Base-by-base conservation (phyloP, 2,113 vertebrate species). In the Sorex araneus region DNA sequence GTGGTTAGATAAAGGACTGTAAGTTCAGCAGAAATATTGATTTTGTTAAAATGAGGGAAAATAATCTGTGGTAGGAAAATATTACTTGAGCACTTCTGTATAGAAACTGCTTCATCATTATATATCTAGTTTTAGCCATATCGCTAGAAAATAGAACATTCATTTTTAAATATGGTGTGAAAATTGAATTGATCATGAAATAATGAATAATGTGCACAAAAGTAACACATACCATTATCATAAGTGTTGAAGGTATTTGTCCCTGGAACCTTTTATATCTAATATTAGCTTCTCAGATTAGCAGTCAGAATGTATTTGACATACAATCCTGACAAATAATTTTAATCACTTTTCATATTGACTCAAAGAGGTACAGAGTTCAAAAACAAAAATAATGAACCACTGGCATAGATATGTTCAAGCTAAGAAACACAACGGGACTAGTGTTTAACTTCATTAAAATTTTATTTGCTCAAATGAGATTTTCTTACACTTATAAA, bases 41-140 rank as follows among this genome's bases (percentile, higher is more conserved):
- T 93, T 92, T 89, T 86, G 27, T 86, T 92, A 69, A 89, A 92
- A 94, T 60, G 23, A 76, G 13, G n/a, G 32, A 82, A 92, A 60
- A 50, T 32, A 70, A 76, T 40, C 16, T 83, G 8, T n/a, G 89
- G 21, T 8, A 28, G 40, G 36, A 50, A 84, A 89, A 70, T 3
- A 7, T 28, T 43, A 27, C 30, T 73, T 70, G 30, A 60, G 4
- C 6, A 34, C 40, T 71, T 95, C n/a, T 90, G 12, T 63, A 32
- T 87, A 90, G 54, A 71, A 82, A 74, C 5, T 40, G 12, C 23
- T 87, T 74, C 34, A 76, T 40, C 40, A 70, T 27, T 82, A 73
- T 36, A 70, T 15, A 71, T 25, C 9, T n/a, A 79, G n/a, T 40
- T 85, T 70, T 84, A 81, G 18, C 70, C 57, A 54, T 54, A 67